Evolutionary conservation across 2,113 vertebrate species (phyloP).

Genomic region (Telmatochromis brachygnathus): DNA sequence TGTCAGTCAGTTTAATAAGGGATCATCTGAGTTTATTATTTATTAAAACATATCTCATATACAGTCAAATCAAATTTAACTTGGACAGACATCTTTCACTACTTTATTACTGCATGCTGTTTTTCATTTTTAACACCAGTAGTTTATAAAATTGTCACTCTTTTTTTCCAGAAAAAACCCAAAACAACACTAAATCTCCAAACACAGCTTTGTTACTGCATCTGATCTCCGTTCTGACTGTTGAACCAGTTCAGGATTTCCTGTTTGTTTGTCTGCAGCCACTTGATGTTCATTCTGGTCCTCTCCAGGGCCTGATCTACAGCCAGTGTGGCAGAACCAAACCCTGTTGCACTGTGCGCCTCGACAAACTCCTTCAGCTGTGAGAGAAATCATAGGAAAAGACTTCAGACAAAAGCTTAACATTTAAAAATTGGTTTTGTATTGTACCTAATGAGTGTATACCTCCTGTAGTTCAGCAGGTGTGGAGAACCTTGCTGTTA

Average conservation of each 20-base stretch:
- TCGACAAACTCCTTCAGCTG: constrained; percentile 80
- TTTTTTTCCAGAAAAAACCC: background rate
- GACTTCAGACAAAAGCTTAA: background rate
- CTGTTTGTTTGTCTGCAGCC: constrained; percentile 73
- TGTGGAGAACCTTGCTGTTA: constrained; percentile 76
- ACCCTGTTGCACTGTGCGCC: constrained; percentile 65
- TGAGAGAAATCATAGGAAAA: background rate
- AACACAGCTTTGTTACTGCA: background rate
- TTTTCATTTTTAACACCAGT: background rate
- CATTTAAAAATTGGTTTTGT: background rate
- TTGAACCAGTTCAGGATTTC: constrained; percentile 71
- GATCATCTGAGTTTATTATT: background rate
- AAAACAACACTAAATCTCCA: background rate
- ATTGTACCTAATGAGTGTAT: background rate
- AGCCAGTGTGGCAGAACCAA: constrained; percentile 77
- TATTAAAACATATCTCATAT: background rate
- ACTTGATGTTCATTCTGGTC: constrained; percentile 80
- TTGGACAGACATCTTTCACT: background rate
- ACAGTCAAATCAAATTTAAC: background rate
- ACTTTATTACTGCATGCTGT: background rate
- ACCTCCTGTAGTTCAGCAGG: constrained; percentile 80
- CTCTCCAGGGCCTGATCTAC: constrained; percentile 84
- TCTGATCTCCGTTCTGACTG: background rate
- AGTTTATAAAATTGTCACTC: background rate
- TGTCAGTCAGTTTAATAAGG: background rate